Evolutionary conservation across 2,888 invertebrate genomes (phyloP).

Genomic region (Xestobium rufovillosum): DNA sequence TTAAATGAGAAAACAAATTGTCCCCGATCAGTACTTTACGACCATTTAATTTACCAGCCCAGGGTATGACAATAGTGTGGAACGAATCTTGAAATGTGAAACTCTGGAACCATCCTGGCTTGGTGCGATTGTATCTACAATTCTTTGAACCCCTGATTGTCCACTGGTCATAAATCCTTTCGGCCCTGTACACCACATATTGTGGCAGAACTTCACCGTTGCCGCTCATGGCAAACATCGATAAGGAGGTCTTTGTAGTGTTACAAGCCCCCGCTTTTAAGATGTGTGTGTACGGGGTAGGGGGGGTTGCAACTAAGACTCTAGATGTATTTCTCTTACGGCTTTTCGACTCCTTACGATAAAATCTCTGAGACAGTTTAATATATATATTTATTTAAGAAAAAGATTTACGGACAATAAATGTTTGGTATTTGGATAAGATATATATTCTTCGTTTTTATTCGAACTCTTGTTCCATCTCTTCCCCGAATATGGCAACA

Average conservation of each 20-base stretch:
- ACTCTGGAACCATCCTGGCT: conserved; percentile 27
- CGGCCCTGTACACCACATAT: conserved; percentile 32
- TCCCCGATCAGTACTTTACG: conserved; percentile 30
- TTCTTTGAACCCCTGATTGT: conserved; percentile 29
- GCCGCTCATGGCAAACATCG: conserved; percentile 29
- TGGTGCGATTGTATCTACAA: conserved; percentile 28
- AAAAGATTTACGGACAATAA: too few relatives aligned
- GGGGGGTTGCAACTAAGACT: too few relatives aligned
- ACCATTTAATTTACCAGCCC: conserved; percentile 20
- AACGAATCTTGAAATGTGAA: conserved; percentile 23
- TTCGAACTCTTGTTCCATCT: too few relatives aligned
- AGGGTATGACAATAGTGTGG: conserved; percentile 23
- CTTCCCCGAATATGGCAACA: too few relatives aligned
- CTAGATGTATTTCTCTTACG: too few relatives aligned
- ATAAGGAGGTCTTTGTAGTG: conserved; percentile 28
- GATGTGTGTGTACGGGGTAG: too few relatives aligned
- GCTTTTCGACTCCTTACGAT: too few relatives aligned
- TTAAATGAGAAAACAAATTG: conserved; percentile 19
- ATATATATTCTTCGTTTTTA: too few relatives aligned
- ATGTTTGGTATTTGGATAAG: too few relatives aligned
- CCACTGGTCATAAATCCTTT: conserved; percentile 29
- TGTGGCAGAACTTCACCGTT: conserved; percentile 26
- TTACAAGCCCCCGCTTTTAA: too few relatives aligned
- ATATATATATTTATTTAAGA: too few relatives aligned
- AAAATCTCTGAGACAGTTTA: too few relatives aligned